Base-by-base conservation (phyloP, 2,113 vertebrate genomes). In the Leptobrachium ailaonicum region DNA sequence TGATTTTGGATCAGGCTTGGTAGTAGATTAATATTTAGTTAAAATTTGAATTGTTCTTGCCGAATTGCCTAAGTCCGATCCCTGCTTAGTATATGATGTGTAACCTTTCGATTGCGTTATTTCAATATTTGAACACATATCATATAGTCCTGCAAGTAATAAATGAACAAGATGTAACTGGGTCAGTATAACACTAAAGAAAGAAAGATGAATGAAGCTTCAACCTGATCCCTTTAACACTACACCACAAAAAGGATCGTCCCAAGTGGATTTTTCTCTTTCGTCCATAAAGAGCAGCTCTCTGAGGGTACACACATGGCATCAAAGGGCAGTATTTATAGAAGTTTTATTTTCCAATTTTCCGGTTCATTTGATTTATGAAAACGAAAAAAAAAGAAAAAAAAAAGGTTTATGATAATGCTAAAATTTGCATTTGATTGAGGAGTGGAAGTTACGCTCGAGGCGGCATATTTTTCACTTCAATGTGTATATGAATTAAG, bases 111-210 rank as follows among this genome's bases (percentile, higher is more conserved):
- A 47, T 40, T 60, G 41, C 60, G 11, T 68, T 47, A 80, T 80
- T 74, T 80, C 42, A 80, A 60, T 81, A 75, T 81, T 62, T 81
- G 66, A 81, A 74, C 42, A 81, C 20, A 75, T 64, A 12, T 74
- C n/a, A 81, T 20, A 60, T 68, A 62, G 73, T 80, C 41, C 50
- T 74, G 41, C 60, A 53, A 14, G 44, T 60, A 74, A 62, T 62
- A 60, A 76, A 76, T 56, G 64, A 76, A 76, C 41, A 68, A 62
- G 62, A 75, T 75, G 50, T 62, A 81, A 81, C 64, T 69, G 62
- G 79, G 79, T 81, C 72, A 75, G 42, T 75, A 75, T 75, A 75
- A 81, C 67, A 54, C 20, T 32, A 4, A 53, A 42, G 72, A 4
- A 41, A 10, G 4, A 3, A 41, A 75, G 66, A 81, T 81, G 54